These are phyloP conservation scores for Nanorana parkeri DNA, from an alignment of 2,113 vertebrate species.

Conservation along the genomic window DNA sequence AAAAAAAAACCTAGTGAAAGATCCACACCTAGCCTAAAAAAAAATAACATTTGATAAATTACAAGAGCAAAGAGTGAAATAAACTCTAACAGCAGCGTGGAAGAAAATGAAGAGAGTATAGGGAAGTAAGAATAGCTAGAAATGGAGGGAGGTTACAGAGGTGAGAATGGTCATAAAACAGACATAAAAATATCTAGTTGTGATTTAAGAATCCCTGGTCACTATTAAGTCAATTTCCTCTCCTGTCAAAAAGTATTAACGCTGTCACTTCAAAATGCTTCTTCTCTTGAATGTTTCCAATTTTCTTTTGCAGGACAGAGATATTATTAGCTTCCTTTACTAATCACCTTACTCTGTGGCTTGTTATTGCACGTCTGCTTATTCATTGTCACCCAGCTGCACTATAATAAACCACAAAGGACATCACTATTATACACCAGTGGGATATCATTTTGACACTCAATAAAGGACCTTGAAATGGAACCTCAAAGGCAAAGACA, in stretches of 20 bases:
- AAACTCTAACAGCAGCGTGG: too few species aligned
- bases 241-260: background rate
- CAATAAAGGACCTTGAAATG: background rate
- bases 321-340: constrained; percentile 2
- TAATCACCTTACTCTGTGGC: constrained; percentile 13
- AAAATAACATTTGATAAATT: too few species aligned
- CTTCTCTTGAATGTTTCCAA: constrained; percentile 2
- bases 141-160: too few species aligned
- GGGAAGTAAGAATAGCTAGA: too few species aligned
- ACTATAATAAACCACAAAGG: background rate
- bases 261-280: background rate
- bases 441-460: background rate
- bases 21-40: too few species aligned
- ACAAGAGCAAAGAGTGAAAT: too few species aligned
- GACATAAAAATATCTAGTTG: background rate
- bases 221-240: background rate
- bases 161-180: too few species aligned
- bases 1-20: too few species aligned
- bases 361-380: background rate
- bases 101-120: too few species aligned
- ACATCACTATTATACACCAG: background rate
- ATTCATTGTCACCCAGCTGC: constrained; percentile 5
- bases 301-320: background rate
- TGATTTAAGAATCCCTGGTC: background rate
- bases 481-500: background rate